phyloP scores from a whole-genome alignment of 2,797 vertebrate genomes.

The Acestrorhynchus altus region DNA sequence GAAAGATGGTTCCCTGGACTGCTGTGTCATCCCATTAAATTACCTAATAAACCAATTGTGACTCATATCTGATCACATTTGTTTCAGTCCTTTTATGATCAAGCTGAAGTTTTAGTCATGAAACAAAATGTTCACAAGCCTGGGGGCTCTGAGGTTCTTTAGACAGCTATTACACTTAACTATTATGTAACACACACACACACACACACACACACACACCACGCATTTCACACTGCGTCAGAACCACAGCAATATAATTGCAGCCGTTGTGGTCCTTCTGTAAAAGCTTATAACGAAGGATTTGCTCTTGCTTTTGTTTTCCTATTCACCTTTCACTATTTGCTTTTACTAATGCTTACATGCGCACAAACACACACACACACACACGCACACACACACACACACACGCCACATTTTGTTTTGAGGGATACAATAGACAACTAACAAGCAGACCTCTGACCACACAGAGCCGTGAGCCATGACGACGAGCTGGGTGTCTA shows the following conservation, averaged over 20 bases:
- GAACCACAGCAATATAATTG: conserved; percentile 28
- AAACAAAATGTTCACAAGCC: no score
- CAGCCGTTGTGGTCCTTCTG: conserved; percentile 8
- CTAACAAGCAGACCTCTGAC: conserved; percentile 8
- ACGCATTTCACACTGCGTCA: background rate
- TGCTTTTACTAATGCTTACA: background rate
- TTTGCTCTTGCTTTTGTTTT: conserved; percentile 1
- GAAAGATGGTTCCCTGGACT: no score
- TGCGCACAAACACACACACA: conserved; percentile 11
- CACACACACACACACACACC: background rate
- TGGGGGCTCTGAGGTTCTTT: no score
- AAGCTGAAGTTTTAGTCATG: no score
- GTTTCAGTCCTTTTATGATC: no score
- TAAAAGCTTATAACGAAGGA: background rate
- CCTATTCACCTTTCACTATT: background rate
- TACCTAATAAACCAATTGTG: no score
- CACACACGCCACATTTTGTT: background rate
- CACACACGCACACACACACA: conserved; percentile 5
- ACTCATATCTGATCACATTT: no score
- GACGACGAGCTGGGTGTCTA: background rate
- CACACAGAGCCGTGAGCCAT: background rate
- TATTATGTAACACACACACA: background rate
- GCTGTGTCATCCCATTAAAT: no score
- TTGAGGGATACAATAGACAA: background rate
- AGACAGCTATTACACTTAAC: background rate